Percentiles rank a stretch among this genome's conserved stretches.
phyloP scores from a whole-genome alignment of 1,140 invertebrate genomes.

The Sinonovacula constricta region DNA sequence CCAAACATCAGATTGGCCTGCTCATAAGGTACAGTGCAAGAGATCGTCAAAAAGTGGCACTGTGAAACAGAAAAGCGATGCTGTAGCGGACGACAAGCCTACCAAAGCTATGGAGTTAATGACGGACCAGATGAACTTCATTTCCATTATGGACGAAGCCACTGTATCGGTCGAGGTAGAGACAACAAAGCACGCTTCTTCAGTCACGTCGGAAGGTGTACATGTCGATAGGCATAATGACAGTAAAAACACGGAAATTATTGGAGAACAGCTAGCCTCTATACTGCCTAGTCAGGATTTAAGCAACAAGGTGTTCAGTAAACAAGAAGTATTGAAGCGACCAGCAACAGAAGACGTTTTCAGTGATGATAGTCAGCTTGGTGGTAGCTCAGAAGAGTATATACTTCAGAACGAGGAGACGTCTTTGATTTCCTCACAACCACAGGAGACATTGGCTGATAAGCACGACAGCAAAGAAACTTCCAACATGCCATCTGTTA shows the following conservation, averaged over 20 bases:
- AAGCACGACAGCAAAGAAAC: background rate
- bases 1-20: conserved; percentile 87
- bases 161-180: conserved; percentile 26
- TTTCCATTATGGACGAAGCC: too few relatives aligned
- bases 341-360: too few relatives aligned
- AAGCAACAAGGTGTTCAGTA: conserved; percentile 2
- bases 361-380: too few relatives aligned
- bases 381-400: conserved; percentile 61
- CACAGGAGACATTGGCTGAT: background rate
- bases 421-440: conserved; percentile 18
- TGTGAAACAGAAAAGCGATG: conserved; percentile 6
- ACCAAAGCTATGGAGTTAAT: conserved; percentile 22
- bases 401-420: conserved; percentile 54
- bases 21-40: conserved; percentile 82
- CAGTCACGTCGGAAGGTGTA: conserved; percentile 35
- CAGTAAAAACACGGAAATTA: background rate
- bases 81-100: conserved; percentile 25
- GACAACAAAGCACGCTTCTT: background rate
- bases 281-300: background rate
- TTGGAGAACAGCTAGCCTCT: background rate
- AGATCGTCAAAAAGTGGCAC: background rate
- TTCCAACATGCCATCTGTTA: conserved; percentile 13
- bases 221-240: background rate
- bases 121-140: too few relatives aligned
- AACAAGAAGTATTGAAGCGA: background rate